A percentile compares a stretch with the other conserved stretches of the same genome.
Evolutionary conservation across 2,113 vertebrate species (phyloP).

Genomic region (Heptranchias perlo): DNA sequence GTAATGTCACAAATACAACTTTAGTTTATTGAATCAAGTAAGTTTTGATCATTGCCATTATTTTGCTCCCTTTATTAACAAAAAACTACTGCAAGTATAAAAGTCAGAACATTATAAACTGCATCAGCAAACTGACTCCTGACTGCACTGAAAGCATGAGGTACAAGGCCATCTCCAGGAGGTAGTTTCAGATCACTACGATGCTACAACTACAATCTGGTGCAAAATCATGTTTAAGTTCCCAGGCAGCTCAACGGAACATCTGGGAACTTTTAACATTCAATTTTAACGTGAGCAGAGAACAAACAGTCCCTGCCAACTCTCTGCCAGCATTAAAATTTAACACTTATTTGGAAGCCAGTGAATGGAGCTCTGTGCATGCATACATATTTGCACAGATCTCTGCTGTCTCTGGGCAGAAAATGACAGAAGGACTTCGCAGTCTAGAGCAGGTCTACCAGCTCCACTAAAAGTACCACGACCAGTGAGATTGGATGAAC

Average conservation of each 20-base stretch:
- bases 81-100: background rate
- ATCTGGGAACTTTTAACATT: background rate
- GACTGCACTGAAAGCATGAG: background rate
- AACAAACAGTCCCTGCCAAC: background rate
- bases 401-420: background rate
- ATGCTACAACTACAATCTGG: too few relatives aligned
- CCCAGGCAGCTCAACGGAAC: background rate
- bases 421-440: background rate
- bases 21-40: background rate
- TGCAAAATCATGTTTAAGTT: background rate
- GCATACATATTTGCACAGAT: background rate
- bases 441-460: background rate
- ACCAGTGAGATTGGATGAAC: too few relatives aligned
- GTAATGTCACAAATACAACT: background rate
- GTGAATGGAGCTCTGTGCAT: background rate
- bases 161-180: background rate
- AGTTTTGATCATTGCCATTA: background rate
- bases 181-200: background rate
- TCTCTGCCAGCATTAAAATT: background rate
- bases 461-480: background rate
- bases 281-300: background rate
- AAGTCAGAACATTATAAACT: background rate
- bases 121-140: background rate
- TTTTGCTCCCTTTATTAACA: background rate
- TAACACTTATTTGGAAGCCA: background rate